A percentile compares a stretch with the other conserved stretches of the same genome.
Evolutionary conservation across 2,797 vertebrate genomes (phyloP).

Genomic region (Octomys mimax): DNA sequence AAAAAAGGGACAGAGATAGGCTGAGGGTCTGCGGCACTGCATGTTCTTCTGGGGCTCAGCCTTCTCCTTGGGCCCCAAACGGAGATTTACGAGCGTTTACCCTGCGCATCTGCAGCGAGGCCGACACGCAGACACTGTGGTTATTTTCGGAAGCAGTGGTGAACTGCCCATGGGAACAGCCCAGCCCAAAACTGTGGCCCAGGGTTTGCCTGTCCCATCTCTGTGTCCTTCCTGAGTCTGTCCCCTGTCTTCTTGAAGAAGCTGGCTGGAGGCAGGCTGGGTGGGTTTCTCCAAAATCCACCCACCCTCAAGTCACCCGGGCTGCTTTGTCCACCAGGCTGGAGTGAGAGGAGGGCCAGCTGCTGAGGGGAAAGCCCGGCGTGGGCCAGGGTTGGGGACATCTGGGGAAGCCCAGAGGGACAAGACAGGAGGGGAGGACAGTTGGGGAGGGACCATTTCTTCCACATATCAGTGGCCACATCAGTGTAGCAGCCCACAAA

Average conservation of each 20-base stretch:
- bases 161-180: background rate
- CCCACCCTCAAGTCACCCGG: accelerated
- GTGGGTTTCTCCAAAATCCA: background rate
- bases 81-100: slow-evolving; percentile 60
- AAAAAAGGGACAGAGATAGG: background rate
- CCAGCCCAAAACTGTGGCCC: background rate
- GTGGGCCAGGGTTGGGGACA: accelerated
- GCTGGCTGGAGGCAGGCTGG: background rate
- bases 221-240: background rate
- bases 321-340: background rate
- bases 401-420: background rate
- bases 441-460: background rate
- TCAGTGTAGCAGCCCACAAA: background rate
- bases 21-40: background rate
- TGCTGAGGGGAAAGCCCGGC: background rate
- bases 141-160: background rate
- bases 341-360: background rate
- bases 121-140: background rate
- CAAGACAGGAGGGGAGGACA: background rate
- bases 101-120: slow-evolving; percentile 4
- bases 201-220: background rate
- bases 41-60: background rate
- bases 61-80: background rate
- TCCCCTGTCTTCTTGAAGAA: background rate
- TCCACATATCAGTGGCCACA: background rate